These are phyloP conservation scores for Lypha dubia DNA, from an alignment of 2,888 invertebrate genomes.

Conservation along the genomic window DNA sequence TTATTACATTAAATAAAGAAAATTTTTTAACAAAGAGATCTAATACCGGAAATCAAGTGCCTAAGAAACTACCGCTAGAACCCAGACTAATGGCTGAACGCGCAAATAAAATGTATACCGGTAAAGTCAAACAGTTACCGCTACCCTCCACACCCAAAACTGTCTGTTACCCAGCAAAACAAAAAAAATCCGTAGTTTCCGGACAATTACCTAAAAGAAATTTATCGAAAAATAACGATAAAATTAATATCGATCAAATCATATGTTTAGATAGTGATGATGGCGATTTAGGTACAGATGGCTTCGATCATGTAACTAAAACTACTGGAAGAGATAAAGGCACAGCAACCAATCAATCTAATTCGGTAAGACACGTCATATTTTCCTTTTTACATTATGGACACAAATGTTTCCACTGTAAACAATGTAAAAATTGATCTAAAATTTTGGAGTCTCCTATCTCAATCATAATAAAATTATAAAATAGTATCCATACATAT, in stretches of 20 bases:
- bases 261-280: slow-evolving; percentile 41
- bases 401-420: neutral
- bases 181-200: neutral
- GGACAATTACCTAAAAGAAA: neutral
- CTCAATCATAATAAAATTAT: too few species aligned
- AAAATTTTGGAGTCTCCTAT: too few species aligned
- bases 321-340: neutral
- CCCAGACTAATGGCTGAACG: slow-evolving; percentile 26
- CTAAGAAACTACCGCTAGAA: slow-evolving; percentile 42
- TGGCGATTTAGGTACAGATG: neutral
- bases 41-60: neutral
- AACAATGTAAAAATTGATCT: neutral
- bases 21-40: neutral
- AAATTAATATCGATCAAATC: neutral
- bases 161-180: neutral
- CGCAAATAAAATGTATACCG: neutral
- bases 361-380: neutral
- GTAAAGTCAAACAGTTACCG: neutral
- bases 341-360: neutral
- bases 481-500: neutral
- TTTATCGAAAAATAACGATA: neutral
- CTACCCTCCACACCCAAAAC: neutral
- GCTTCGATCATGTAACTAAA: neutral
- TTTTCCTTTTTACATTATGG: neutral
- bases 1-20: neutral